These are phyloP conservation scores for Picathartes gymnocephalus DNA, from an alignment of 2,113 vertebrate species.

Conservation along the genomic window DNA sequence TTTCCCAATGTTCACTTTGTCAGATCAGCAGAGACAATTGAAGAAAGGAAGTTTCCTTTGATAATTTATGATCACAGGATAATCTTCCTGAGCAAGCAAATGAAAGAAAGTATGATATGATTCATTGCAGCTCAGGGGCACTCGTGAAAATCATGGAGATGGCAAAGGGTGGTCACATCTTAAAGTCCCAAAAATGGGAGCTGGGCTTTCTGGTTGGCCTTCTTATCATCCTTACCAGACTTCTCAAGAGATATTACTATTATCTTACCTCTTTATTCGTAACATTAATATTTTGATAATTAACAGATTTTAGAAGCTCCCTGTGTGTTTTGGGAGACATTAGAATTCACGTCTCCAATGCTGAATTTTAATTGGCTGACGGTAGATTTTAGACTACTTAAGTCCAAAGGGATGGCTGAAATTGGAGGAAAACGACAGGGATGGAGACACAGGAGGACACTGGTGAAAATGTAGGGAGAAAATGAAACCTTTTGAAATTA, in stretches of 20 bases:
- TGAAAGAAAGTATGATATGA: not conserved
- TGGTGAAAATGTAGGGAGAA: not conserved
- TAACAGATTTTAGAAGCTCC: not conserved
- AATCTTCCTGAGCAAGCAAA: not conserved
- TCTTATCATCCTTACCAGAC: not conserved
- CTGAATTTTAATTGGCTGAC: not conserved
- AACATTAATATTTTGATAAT: not conserved
- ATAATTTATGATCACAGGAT: not conserved
- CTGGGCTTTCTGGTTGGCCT: not conserved
- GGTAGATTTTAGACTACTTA: not conserved
- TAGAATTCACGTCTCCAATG: too few relatives aligned
- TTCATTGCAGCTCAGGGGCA: not conserved
- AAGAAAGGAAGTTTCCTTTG: not conserved
- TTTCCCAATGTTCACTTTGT: not conserved
- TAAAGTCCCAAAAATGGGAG: not conserved
- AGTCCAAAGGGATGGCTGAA: not conserved
- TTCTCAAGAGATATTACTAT: not conserved
- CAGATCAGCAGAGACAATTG: not conserved
- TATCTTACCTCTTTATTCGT: rapidly evolving
- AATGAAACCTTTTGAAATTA: not conserved
- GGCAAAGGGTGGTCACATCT: not conserved
- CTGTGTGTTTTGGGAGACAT: rapidly evolving
- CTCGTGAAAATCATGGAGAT: not conserved
- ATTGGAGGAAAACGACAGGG: not conserved
- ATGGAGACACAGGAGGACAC: not conserved